These are phyloP conservation scores for Rhopalosiphum padi DNA, from an alignment of 1,140 invertebrate species.

Conservation along the genomic window DNA sequence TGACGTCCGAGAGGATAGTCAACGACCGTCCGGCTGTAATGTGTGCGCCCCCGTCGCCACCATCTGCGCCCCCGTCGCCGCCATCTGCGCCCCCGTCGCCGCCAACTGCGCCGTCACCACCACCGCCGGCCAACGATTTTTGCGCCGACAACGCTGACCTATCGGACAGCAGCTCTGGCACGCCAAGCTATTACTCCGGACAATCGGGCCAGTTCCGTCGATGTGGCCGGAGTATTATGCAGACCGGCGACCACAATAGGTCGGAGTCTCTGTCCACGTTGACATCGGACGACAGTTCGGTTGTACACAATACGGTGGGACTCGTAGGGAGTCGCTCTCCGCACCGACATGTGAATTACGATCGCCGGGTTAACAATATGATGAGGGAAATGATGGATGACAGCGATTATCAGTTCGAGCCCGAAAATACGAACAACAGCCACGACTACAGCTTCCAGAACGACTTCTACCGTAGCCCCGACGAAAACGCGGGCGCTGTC, in stretches of 20 bases:
- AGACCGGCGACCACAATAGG: too few relatives aligned
- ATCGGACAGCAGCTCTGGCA: background rate
- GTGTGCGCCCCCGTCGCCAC: background rate
- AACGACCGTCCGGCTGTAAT: accelerated
- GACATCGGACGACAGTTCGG: background rate
- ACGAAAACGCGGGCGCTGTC: too few relatives aligned
- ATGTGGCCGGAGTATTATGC: background rate
- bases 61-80: background rate
- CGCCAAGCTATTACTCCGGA: background rate
- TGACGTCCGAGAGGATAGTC: background rate
- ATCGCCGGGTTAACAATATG: background rate
- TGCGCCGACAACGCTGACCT: background rate
- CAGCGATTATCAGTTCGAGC: background rate
- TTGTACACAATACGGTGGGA: too few relatives aligned
- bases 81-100: background rate
- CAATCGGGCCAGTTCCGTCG: background rate
- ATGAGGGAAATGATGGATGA: too few relatives aligned
- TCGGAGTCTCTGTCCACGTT: background rate
- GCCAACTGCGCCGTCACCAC: background rate
- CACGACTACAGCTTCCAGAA: background rate
- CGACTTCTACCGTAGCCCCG: too few relatives aligned
- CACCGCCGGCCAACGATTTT: background rate
- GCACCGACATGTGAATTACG: background rate
- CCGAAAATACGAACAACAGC: too few relatives aligned
- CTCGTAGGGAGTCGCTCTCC: background rate